Evolutionary conservation across 2,113 vertebrate genomes (phyloP), one percentile per base, ranked within the genome.

Genomic region (Bothrops jararaca): DNA sequence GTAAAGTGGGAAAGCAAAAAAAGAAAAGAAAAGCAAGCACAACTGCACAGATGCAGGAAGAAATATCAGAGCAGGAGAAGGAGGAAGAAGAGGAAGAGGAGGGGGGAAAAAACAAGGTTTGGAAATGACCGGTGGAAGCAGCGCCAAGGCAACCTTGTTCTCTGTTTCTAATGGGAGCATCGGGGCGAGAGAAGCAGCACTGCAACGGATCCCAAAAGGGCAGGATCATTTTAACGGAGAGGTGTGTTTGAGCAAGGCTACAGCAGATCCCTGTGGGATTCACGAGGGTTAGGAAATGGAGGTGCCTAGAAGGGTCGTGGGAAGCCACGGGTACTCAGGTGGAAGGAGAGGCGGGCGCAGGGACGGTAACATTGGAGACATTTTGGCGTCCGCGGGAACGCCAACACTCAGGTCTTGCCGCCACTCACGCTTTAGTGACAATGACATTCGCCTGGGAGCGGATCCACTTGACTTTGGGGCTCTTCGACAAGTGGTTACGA

Each of bases 341-440:
- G 96, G 90, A 50, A 94, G 94, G 94, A 54, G 90, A 95, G 29
- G 94, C 93, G 93, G 85, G 95, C 48, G 93, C 92, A 20, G 96
- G 92, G 93, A 95, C 5, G 94, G 94, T 93, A 48, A 92, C 89
- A 94, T 95, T 96, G 91, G 90, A 96, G 95, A 96, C 96, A 95
- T 89, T 5, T 4, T 11, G 0, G 91, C 93, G 94, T 95, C 95
- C 91, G 69, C 95, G 93, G 95, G 92, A 93, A 94, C 90, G 94
- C 95, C 95, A 91, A 93, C 92, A 94, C 95, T 95, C 94, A 53
- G 29, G 34, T 5, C 26, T 94, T 94, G 94, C 97, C 98, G 95
- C 97, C 98, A 99, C 99, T 99, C 99, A 99, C 99, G 96, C 98
- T 99, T 99, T 98, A 88, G 98, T 97, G 97, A 99, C 98, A 97